Evolutionary conservation across 2,888 invertebrate genomes (phyloP).

Genomic region (Andrena camellia): DNA sequence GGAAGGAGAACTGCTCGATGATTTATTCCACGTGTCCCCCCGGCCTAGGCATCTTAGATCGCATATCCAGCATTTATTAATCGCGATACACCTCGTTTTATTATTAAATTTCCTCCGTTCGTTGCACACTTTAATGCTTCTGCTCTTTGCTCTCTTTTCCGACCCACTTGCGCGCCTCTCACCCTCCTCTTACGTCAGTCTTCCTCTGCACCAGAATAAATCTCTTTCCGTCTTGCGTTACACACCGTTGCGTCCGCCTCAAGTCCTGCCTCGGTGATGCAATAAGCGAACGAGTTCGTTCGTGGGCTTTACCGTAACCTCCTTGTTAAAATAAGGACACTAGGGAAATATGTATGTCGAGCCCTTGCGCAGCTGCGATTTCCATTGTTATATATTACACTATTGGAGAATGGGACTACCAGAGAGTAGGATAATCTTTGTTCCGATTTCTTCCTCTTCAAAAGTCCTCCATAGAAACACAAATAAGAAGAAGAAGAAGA

Average conservation of each 20-base stretch:
- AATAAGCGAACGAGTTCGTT: constrained; percentile 3
- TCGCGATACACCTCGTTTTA: background rate
- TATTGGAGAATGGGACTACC: too few species aligned
- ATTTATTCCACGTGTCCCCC: constrained; percentile 88
- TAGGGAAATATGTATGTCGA: background rate
- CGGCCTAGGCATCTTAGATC: constrained; percentile 88
- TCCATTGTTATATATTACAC: too few species aligned
- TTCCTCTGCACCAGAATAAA: constrained; percentile 22
- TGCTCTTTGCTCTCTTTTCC: constrained; percentile 2
- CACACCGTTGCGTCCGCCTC: constrained; percentile 11
- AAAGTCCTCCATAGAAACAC: too few species aligned
- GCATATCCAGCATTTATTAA: constrained; percentile 69
- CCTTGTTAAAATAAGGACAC: background rate
- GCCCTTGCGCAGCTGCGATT: too few species aligned
- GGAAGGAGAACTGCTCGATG: constrained; percentile 88
- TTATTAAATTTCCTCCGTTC: background rate
- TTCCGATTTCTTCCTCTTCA: too few species aligned
- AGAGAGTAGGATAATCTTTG: too few species aligned
- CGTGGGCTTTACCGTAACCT: background rate
- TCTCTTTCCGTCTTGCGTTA: constrained; percentile 21
- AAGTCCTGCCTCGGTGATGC: constrained; percentile 1
- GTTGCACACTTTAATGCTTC: background rate
- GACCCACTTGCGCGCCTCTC: constrained; percentile 16
- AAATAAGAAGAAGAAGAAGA: too few species aligned
- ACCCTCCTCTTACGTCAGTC: background rate